Percentiles rank a stretch among this genome's conserved stretches.
Evolutionary conservation across 2,113 vertebrate species (phyloP).

Genomic region (Steatornis caripensis): DNA sequence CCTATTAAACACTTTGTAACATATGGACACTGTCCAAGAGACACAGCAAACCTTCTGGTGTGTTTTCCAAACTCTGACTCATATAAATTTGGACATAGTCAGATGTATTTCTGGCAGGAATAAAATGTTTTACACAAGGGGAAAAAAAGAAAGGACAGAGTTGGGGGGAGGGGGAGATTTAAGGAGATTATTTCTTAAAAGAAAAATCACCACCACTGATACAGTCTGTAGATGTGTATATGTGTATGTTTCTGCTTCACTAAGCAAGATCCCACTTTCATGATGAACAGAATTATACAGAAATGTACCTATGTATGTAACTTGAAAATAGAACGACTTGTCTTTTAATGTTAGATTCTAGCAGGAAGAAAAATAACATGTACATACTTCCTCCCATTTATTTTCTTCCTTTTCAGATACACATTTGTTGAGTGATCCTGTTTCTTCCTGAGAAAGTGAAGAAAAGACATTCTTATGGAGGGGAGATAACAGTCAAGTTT

Average conservation of each 20-base stretch:
- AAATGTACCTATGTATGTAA: not conserved
- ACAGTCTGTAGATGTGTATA: not conserved
- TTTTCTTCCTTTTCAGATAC: not conserved
- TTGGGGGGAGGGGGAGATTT: not conserved
- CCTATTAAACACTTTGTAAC: slow-evolving; percentile 10
- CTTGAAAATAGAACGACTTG: not conserved
- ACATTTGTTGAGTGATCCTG: not conserved
- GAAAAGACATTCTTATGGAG: not conserved
- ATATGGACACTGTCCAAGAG: slow-evolving; percentile 22
- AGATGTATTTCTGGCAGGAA: slow-evolving; percentile 21
- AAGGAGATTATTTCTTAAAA: not conserved
- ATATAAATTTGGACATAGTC: slow-evolving; percentile 9
- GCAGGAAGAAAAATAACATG: fast-evolving
- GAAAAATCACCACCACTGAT: not conserved
- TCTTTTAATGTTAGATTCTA: not conserved
- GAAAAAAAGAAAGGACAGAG: not conserved
- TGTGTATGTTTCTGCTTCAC: not conserved
- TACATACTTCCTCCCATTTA: not conserved
- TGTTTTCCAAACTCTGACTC: slow-evolving; percentile 40
- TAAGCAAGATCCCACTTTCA: not conserved
- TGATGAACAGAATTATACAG: not conserved
- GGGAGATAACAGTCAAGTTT: not conserved
- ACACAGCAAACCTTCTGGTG: slow-evolving; percentile 5
- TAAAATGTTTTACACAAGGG: not conserved
- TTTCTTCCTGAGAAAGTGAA: not conserved